Evolutionary conservation across 2,888 invertebrate species (phyloP), one percentile per base, ranked within the genome.

Genomic region (Opisthograptis luteolata): DNA sequence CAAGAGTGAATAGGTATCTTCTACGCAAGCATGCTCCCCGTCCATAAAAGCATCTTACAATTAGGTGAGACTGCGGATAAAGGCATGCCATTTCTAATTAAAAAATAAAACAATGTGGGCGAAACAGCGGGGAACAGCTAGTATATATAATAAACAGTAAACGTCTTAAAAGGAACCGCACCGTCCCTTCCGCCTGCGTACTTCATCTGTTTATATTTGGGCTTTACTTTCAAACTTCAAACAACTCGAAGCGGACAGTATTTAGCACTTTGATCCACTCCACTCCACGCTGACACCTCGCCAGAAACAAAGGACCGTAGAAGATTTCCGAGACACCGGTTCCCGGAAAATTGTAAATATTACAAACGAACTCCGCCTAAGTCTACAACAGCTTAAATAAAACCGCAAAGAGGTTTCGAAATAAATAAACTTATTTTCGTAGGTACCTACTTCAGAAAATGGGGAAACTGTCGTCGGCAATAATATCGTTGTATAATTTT

Each of bases 191-290:
- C 8, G 3, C 4, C 14, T 13, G 2, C 9, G 7, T n/a, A n/a
- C n/a, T n/a, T n/a, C n/a, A n/a, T n/a, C n/a, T n/a, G n/a, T n/a
- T n/a, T n/a, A n/a, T n/a, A n/a, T n/a, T n/a, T n/a, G 4, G 20
- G 8, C 8, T 40, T 28, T 13, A 40, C 28, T 40, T 39, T 3
- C 13, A 14, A 41, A 34, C 22, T 22, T 20, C 14, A 40, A 41
- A 27, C 14, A 34, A 20, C 22, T 40, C 19, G 9, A 46, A 32
- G 22, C 9, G 14, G 36, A 48, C 41, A 41, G 19, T 41, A 28
- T 48, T 48, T 41, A 35, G 35, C 43, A 28, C 39, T 39, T 37
- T 37, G 27, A 37, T 39, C 19, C 28, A 28, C 39, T 27, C 19
- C 10, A 28, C 19, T 15, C 10, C 39, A 12, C 39, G 17, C 24